Percentiles rank a stretch among this genome's conserved stretches.
Conservation (phyloP, 1,140 invertebrate genomes). For the Lordiphosa mommai region DNA sequence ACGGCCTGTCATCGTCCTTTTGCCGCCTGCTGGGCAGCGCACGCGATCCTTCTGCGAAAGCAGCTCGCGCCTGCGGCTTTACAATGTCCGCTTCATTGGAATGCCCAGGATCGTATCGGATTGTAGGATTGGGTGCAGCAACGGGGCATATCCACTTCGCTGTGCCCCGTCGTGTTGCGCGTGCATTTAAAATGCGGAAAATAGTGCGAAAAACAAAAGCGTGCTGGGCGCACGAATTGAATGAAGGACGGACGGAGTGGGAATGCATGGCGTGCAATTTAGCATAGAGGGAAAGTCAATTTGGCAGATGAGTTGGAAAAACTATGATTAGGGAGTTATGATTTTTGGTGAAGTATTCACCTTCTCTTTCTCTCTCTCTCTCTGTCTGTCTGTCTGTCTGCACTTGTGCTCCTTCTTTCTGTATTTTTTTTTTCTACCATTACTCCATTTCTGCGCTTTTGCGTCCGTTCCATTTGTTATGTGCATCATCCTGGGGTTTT, state of each 20-base stretch:
- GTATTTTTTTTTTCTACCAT: too few relatives aligned
- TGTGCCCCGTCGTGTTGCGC: conserved; percentile 6
- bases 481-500: neutral
- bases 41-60: conserved; percentile 59
- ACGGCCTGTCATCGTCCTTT: neutral
- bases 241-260: neutral
- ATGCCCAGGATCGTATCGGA: conserved; percentile 18
- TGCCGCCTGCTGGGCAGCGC: conserved; percentile 48
- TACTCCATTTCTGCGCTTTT: neutral
- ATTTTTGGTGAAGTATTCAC: neutral
- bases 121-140: neutral
- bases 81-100: conserved; percentile 59
- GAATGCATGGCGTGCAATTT: neutral
- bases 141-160: neutral
- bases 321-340: too few relatives aligned
- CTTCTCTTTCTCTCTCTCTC: too few relatives aligned
- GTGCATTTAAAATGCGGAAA: conserved; percentile 17
- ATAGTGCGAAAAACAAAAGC: neutral
- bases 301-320: too few relatives aligned
- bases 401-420: neutral
- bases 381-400: too few relatives aligned
- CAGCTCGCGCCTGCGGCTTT: conserved; percentile 51
- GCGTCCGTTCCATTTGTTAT: conserved; percentile 21
- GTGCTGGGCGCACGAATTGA: conserved; percentile 7
- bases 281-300: conserved; percentile 10